Evolutionary conservation across 2,113 vertebrate genomes (phyloP), one percentile per base, ranked within the genome.

Genomic region (Poeciliopsis retropinna): DNA sequence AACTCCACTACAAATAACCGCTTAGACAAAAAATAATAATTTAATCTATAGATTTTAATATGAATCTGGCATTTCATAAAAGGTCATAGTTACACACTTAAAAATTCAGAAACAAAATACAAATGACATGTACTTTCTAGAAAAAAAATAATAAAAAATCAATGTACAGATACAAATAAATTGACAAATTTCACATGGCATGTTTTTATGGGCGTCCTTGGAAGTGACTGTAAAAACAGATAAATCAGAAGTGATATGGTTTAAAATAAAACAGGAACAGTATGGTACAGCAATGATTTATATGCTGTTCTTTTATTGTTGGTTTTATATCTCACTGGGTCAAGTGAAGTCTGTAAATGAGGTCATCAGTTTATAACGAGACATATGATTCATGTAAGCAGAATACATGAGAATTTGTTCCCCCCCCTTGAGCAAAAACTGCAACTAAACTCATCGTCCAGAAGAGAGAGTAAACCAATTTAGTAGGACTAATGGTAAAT

Each of bases 11-110:
- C 6, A 57, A 57, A 57, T 57, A n/a, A 57, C 22, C 6, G 14
- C 15, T 5, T 57, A 4, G 8, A 5, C 62, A 60, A 30, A 14
- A 63, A 41, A 41, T 10, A 34, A 51, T 29, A 1, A 41, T 61
- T 54, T 9, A 22, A 37, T 54, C 22, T 72, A n/a, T 31, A 0
- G 28, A 19, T 25, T 87, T 84, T 86, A 84, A 84, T 84, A 57
- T 10, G 11, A 34, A 3, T 64, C 30, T 68, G 29, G 2, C 11
- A 37, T 66, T 63, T 51, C n/a, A 31, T 61, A 39, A 39, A 70
- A 79, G n/a, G 73, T 70, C 79, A 1, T 25, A 54, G 15, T 54
- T 14, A 14, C 25, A 0, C 66, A 9, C 37, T 66, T 64, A 14
- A 69, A 39, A 25, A 70, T 29, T 34, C 39, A 61, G 44, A 32